Evolutionary conservation across 2,888 invertebrate species (phyloP).

Genomic region (Drosophila rellima): DNA sequence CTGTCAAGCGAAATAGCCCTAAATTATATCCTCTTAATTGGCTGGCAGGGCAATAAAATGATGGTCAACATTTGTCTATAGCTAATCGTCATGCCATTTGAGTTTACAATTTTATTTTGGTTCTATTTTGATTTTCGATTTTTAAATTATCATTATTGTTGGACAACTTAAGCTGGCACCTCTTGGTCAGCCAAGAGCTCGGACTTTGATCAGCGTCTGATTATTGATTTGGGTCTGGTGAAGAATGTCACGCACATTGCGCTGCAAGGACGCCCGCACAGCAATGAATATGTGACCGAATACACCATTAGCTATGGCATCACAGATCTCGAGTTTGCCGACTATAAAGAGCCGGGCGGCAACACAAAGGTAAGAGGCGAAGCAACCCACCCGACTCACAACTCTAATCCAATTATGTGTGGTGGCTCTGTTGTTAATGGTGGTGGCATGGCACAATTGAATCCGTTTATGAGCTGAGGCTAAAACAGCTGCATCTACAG

Average conservation of each 20-base stretch:
- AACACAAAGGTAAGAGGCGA: slow-evolving; percentile 92
- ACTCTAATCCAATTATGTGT: slow-evolving; percentile 42
- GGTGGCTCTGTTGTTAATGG: slow-evolving; percentile 26
- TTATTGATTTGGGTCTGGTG: slow-evolving; percentile 94
- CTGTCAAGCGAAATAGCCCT: slow-evolving; percentile 73
- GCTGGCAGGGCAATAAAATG: slow-evolving; percentile 28
- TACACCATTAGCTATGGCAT: slow-evolving; percentile 97
- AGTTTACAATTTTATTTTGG: slow-evolving; percentile 33
- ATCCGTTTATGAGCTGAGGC: slow-evolving; percentile 29
- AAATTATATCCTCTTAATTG: slow-evolving; percentile 78
- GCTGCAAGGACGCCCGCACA: slow-evolving; percentile 95
- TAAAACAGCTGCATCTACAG: slow-evolving; percentile 24
- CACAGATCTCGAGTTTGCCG: slow-evolving; percentile 95
- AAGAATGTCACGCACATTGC: slow-evolving; percentile 96
- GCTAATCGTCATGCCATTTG: slow-evolving; percentile 43
- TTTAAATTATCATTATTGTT: slow-evolving; percentile 64
- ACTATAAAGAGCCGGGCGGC: slow-evolving; percentile 95
- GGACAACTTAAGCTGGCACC: slow-evolving; percentile 90
- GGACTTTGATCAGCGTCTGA: slow-evolving; percentile 96
- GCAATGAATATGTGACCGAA: slow-evolving; percentile 96
- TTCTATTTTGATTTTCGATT: slow-evolving; percentile 60
- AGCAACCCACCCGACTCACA: slow-evolving; percentile 29
- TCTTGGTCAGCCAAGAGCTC: slow-evolving; percentile 96
- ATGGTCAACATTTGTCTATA: slow-evolving; percentile 43
- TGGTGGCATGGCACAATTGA: slow-evolving; percentile 22